A percentile compares a stretch with the other conserved stretches of the same genome.
phyloP scores from a whole-genome alignment of 2,113 vertebrate genomes.

The Ivindomyrus marchei region DNA sequence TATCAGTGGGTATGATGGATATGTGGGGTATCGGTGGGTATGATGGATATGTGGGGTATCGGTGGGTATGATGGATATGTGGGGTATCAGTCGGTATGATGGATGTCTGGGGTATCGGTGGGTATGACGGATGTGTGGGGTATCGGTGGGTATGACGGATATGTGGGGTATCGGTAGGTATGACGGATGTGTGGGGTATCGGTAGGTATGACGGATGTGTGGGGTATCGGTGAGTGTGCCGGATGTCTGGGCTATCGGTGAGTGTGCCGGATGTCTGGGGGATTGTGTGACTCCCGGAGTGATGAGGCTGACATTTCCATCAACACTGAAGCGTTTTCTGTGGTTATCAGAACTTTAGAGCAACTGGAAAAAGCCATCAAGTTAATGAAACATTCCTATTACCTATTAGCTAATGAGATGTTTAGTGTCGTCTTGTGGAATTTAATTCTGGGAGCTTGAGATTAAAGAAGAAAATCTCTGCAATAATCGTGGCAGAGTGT shows the following conservation, averaged over 20 bases:
- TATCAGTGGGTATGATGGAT: no score
- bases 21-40: neutral
- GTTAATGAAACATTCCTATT: neutral
- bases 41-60: neutral
- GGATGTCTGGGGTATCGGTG: neutral
- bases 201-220: neutral
- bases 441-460: neutral
- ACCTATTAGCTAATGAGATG: neutral
- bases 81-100: neutral
- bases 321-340: neutral
- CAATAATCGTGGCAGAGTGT: slow-evolving; percentile 8
- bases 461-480: neutral
- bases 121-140: neutral
- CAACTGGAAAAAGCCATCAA: neutral
- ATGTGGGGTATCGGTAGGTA: neutral
- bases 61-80: neutral
- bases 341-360: neutral
- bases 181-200: neutral
- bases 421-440: neutral
- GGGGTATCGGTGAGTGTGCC: neutral
- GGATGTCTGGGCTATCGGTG: neutral
- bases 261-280: neutral
- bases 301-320: neutral
- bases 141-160: neutral
- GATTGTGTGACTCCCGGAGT: neutral